Conservation (phyloP, 2,113 vertebrate species). For the Haemorhous mexicanus region DNA sequence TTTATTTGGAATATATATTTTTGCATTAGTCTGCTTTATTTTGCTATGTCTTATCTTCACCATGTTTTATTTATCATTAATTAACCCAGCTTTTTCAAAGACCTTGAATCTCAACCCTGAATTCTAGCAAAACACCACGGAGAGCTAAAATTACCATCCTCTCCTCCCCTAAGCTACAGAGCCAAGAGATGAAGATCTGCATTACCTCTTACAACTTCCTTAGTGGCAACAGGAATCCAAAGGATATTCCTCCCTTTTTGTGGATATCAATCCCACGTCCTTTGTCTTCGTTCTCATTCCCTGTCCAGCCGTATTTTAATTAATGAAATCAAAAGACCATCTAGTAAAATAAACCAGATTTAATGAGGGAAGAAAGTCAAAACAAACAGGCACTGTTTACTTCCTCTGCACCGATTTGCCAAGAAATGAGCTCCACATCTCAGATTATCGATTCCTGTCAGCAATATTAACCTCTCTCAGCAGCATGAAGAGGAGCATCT, state of each 20-base stretch:
- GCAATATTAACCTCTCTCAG: neutral
- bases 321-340: slow-evolving; percentile 47
- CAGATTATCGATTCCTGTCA: neutral
- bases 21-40: neutral
- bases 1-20: neutral
- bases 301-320: slow-evolving; percentile 8
- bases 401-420: neutral
- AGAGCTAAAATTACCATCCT: slow-evolving; percentile 16
- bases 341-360: slow-evolving; percentile 60
- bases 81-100: neutral
- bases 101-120: neutral
- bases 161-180: neutral
- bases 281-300: neutral
- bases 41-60: neutral
- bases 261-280: neutral
- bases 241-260: neutral
- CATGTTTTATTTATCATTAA: neutral
- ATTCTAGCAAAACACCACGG: neutral
- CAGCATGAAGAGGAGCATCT: neutral
- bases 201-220: neutral
- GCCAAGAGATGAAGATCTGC: neutral
- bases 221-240: neutral
- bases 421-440: slow-evolving; percentile 18
- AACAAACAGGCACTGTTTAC: slow-evolving; percentile 47
- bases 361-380: slow-evolving; percentile 47